A percentile compares a stretch with the other conserved stretches of the same genome.
Evolutionary conservation across 1,140 invertebrate species (phyloP).

Genomic region (Neodiprion pinetum): DNA sequence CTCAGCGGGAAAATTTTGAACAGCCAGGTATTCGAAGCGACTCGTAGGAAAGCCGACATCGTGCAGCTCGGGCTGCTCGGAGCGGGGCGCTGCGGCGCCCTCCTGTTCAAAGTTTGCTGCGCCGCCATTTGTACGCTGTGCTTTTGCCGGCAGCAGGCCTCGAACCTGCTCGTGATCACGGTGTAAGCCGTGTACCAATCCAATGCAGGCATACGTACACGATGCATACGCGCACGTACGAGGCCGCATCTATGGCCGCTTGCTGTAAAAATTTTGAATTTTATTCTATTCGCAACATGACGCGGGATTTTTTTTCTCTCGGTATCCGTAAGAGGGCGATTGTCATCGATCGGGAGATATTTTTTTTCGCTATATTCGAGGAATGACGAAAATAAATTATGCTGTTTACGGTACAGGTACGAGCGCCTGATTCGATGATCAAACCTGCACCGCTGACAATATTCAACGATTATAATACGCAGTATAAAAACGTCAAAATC

Average conservation of each 20-base stretch:
- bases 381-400: no score
- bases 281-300: neutral
- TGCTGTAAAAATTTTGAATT: neutral
- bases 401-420: no score
- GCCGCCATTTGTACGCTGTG: conserved; percentile 46
- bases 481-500: no score
- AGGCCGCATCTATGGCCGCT: conserved; percentile 12
- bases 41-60: neutral
- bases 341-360: no score
- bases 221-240: neutral
- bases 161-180: conserved; percentile 34
- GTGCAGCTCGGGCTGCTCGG: conserved; percentile 14
- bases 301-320: no score
- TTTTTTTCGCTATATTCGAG: no score
- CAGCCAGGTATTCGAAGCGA: conserved; percentile 8
- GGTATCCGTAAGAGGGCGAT: neutral
- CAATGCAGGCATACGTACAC: neutral
- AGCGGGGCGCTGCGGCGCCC: neutral
- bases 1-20: neutral
- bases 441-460: no score
- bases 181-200: conserved; percentile 1
- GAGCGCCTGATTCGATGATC: no score
- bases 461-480: no score
- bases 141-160: conserved; percentile 36
- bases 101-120: conserved; percentile 26